Evolutionary conservation across 2,113 vertebrate genomes (phyloP).

Genomic region (Cebus imitator): DNA sequence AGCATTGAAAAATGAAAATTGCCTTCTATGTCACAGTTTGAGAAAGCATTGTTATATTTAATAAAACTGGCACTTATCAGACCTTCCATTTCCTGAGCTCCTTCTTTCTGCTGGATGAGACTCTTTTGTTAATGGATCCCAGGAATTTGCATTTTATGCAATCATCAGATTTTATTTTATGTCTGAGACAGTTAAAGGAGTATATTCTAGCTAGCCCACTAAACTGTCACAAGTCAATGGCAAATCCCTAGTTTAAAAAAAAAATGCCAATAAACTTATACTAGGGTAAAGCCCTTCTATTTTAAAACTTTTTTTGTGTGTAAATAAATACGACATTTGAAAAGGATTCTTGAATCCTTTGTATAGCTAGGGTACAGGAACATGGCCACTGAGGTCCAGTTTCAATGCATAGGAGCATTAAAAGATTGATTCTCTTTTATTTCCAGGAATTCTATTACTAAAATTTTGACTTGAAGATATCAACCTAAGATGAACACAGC

Average conservation of each 20-base stretch:
- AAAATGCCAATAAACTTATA: neutral
- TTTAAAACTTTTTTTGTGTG: neutral
- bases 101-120: rapidly evolving
- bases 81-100: neutral
- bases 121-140: neutral
- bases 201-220: neutral
- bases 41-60: neutral
- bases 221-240: neutral
- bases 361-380: neutral
- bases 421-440: neutral
- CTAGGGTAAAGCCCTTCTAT: neutral
- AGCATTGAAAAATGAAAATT: neutral
- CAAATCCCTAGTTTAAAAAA: neutral
- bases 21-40: neutral
- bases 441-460: neutral
- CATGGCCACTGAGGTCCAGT: neutral
- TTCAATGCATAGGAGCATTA: neutral
- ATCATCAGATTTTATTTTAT: neutral
- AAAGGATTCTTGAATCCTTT: neutral
- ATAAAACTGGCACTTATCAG: neutral
- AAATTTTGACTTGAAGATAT: neutral
- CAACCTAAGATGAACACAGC: neutral
- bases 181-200: neutral
- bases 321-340: neutral
- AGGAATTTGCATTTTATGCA: neutral